Percentiles rank a stretch among this genome's conserved stretches.
Evolutionary conservation across 2,113 vertebrate genomes (phyloP).

Genomic region (Petromus typicus): DNA sequence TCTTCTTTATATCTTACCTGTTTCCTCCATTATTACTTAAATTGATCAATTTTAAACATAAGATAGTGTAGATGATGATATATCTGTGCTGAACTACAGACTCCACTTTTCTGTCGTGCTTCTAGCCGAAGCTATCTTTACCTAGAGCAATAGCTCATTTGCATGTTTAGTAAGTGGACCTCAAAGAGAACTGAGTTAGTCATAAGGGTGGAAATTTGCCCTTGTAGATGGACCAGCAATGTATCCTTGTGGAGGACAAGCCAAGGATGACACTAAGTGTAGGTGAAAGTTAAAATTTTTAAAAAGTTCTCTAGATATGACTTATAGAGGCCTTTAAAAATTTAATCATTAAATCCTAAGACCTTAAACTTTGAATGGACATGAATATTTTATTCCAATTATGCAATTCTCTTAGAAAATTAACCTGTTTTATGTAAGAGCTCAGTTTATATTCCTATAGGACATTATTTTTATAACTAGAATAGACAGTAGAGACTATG

Average conservation of each 20-base stretch:
- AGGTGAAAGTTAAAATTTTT: neutral
- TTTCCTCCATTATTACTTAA: neutral
- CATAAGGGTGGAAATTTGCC: neutral
- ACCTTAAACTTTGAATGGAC: slow-evolving; percentile 20
- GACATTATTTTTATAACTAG: neutral
- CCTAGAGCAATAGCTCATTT: neutral
- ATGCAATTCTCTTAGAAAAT: neutral
- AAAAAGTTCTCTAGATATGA: neutral
- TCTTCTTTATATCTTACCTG: neutral
- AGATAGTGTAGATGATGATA: neutral
- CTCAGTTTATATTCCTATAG: neutral
- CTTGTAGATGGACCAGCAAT: neutral
- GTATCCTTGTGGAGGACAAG: neutral
- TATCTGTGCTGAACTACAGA: neutral
- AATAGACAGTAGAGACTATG: neutral
- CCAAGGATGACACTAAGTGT: neutral
- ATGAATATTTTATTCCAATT: slow-evolving; percentile 1
- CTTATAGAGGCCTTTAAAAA: neutral
- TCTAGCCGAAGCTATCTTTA: neutral
- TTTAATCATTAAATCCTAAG: neutral
- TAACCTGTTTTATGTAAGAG: neutral
- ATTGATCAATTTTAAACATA: neutral
- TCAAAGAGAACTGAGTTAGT: neutral
- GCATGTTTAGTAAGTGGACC: neutral
- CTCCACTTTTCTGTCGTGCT: neutral